Evolutionary conservation across 1,140 invertebrate genomes (phyloP), one percentile per base, ranked within the genome.

Genomic region (Monochamus saltuarius): DNA sequence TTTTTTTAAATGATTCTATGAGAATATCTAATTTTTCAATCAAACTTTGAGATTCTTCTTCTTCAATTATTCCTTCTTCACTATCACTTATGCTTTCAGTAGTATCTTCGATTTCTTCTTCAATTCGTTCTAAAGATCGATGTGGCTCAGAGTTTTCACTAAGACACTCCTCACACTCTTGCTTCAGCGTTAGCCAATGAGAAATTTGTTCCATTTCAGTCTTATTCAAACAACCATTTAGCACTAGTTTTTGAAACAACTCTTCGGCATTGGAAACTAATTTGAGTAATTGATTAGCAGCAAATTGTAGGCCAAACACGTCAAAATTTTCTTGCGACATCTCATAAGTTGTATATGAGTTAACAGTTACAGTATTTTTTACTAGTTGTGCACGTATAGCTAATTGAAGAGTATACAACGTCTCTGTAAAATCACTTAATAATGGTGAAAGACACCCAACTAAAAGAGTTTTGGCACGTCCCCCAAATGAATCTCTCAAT

Each of bases 151-250:
- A 80, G n/a, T 73, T 78, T 35, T 79, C 80, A 68, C 84, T 86
- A 19, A 92, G 83, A 70, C 89, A 92, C 65, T 91, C 89, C 74
- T 92, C 89, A 75, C 89, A 91, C 73, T 92, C 90, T 61, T 90
- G 88, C 75, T 92, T 92, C 61, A 91, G 80, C 66, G 87, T 90
- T 3, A 93, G 75, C 90, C 90, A 93, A 59, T 90, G 86, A 71
- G 89, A 88, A n/a, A 92, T 89, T 76, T 89, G 89, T 70, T 89
- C 87, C 64, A 85, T 82, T 69, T 89, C 87, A 55, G 82, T 77
- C 53, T 87, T 84, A 7, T 85, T 81, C 43, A 92, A 73, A 35
- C 81, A 77, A 63, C 87, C 86, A 19, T 75, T 81, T 3, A 73
- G 46, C 10, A 83, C 75, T 7, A 86, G 74, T 79, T 87, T 90